phyloP scores from a whole-genome alignment of 2,888 invertebrate species.

The Pristionchus maxplancki region DNA sequence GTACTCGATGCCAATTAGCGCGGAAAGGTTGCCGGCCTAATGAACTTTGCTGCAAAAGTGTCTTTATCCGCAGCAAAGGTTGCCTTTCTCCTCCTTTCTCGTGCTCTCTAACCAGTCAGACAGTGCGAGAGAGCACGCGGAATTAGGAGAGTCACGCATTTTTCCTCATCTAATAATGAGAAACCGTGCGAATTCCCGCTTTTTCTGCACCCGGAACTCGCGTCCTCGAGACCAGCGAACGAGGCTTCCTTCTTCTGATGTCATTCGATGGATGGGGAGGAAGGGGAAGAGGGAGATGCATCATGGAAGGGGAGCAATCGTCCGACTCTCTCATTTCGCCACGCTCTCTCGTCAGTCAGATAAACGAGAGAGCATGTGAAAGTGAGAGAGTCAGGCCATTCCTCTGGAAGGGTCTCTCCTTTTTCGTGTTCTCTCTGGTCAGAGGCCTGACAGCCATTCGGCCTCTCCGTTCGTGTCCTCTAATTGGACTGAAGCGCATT shows the following conservation, averaged over 20 bases:
- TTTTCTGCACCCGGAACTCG: background rate
- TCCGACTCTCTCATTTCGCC: no score
- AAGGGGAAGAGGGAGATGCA: background rate
- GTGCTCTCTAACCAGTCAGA: background rate
- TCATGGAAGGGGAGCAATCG: no score
- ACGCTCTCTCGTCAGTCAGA: background rate
- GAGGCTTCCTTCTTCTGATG: background rate
- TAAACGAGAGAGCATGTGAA: background rate
- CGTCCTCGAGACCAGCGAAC: background rate
- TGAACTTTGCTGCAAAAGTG: background rate
- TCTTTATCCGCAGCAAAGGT: constrained; percentile 4
- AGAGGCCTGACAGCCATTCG: background rate
- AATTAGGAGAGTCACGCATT: background rate
- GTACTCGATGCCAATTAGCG: background rate
- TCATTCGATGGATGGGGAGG: background rate
- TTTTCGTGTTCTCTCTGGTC: no score
- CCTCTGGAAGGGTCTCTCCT: no score
- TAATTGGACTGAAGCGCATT: background rate
- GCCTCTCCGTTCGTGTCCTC: background rate
- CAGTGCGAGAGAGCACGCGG: background rate
- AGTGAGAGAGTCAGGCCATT: background rate
- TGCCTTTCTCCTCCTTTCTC: background rate
- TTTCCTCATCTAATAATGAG: background rate
- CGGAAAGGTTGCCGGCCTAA: background rate
- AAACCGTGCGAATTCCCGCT: background rate